Evolutionary conservation across 2,797 vertebrate genomes (phyloP).

Genomic region (Cyclura pinguis): DNA sequence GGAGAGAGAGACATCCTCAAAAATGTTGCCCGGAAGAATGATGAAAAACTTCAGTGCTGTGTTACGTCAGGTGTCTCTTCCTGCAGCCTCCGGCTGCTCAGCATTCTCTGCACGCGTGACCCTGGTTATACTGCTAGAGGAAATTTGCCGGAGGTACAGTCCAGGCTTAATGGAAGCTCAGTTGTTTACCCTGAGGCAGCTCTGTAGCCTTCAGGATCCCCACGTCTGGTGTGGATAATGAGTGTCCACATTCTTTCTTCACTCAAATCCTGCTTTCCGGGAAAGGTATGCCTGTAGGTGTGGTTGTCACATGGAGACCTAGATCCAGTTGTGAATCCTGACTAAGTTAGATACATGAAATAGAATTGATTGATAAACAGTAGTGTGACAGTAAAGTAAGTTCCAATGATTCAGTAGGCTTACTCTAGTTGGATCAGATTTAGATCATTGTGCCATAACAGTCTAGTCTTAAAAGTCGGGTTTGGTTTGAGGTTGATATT

Average conservation of each 20-base stretch:
- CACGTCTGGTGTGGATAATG: conserved; percentile 1
- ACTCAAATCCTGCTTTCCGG: background rate
- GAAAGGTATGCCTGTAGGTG: background rate
- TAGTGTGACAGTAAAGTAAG: too few species aligned
- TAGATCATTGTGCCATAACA: background rate
- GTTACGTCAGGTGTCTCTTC: conserved; percentile 14
- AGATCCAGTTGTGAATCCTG: too few species aligned
- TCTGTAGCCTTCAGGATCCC: conserved; percentile 44
- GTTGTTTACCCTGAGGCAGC: background rate
- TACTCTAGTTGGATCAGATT: too few species aligned
- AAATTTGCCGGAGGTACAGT: background rate
- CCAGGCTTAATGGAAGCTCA: background rate
- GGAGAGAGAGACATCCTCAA: background rate
- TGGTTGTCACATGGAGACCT: background rate
- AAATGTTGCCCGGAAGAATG: background rate
- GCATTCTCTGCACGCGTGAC: background rate
- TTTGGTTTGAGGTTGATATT: background rate
- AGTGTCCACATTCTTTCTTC: background rate
- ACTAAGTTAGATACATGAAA: too few species aligned
- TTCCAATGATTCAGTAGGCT: too few species aligned
- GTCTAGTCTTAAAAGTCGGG: background rate
- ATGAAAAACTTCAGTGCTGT: background rate
- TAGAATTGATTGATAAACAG: too few species aligned
- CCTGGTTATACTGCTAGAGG: conserved; percentile 11
- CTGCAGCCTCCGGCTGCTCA: background rate